Conservation (phyloP, 2,888 invertebrate genomes). For the Cataglyphis livida region DNA sequence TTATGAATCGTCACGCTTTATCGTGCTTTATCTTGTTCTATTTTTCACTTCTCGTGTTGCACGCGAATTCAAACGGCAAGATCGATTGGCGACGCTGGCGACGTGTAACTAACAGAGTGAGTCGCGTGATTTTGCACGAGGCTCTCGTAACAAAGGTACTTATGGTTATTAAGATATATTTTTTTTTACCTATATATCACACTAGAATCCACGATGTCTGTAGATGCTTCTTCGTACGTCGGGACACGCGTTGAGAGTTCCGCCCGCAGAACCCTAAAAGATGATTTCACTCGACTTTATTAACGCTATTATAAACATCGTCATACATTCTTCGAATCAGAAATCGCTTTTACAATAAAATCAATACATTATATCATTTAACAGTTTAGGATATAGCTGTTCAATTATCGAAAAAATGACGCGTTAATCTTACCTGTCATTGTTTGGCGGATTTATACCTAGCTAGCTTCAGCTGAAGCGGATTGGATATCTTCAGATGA, state of each 20-base stretch:
- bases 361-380: background rate
- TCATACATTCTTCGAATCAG: background rate
- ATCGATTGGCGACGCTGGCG: conserved; percentile 48
- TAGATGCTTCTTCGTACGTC: conserved; percentile 59
- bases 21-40: background rate
- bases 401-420: background rate
- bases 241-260: conserved; percentile 74
- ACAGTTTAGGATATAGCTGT: background rate
- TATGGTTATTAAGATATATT: conserved; percentile 63
- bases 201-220: conserved; percentile 78
- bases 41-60: conserved; percentile 19
- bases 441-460: conserved; percentile 91
- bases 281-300: background rate
- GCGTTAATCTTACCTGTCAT: conserved; percentile 79
- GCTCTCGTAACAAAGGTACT: conserved; percentile 59
- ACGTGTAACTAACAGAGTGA: conserved; percentile 38
- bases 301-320: background rate
- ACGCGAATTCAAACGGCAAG: conserved; percentile 45
- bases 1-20: background rate
- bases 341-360: background rate
- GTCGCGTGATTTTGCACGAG: conserved; percentile 8
- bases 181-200: conserved; percentile 74
- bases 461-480: conserved; percentile 93
- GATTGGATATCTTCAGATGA: conserved; percentile 94
- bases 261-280: conserved; percentile 81